Percentiles rank a stretch among this genome's conserved stretches.
These are phyloP conservation scores for Orchesella flavescens DNA, from an alignment of 2,888 invertebrate species.

Conservation along the genomic window DNA sequence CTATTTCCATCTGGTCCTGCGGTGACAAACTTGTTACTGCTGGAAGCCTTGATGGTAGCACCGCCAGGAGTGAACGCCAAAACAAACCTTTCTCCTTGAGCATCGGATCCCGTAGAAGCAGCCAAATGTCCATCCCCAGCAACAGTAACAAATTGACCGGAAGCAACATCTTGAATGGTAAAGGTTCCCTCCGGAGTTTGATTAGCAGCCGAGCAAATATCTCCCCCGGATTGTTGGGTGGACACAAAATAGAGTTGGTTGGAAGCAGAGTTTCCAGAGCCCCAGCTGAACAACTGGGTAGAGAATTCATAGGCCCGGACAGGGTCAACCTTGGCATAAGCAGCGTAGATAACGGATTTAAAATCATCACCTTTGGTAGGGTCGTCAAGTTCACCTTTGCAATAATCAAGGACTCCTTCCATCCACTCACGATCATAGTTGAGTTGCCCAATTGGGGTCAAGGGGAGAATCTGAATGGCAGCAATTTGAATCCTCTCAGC, in stretches of 20 bases:
- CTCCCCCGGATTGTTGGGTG: constrained; percentile 55
- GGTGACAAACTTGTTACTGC: constrained; percentile 51
- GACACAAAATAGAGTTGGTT: constrained; percentile 68
- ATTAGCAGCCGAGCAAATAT: constrained; percentile 56
- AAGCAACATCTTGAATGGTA: constrained; percentile 59
- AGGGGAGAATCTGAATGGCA: constrained; percentile 67
- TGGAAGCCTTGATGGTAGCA: no score
- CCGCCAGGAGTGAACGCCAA: constrained; percentile 62
- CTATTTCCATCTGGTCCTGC: constrained; percentile 48
- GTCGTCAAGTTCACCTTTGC: constrained; percentile 58
- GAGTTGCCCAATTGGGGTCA: constrained; percentile 64
- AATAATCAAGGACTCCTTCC: constrained; percentile 62
- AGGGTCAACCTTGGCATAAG: constrained; percentile 64
- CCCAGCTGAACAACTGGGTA: constrained; percentile 63
- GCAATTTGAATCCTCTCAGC: constrained; percentile 59
- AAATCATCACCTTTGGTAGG: constrained; percentile 58
- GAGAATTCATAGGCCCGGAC: constrained; percentile 61
- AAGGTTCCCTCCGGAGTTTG: constrained; percentile 65
- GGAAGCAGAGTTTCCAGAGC: constrained; percentile 65
- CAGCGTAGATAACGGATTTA: constrained; percentile 67
- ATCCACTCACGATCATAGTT: constrained; percentile 65
- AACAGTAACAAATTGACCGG: constrained; percentile 53
- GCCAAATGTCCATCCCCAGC: constrained; percentile 25
- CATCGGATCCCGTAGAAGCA: constrained; percentile 53
- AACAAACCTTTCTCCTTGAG: constrained; percentile 59